Base-by-base conservation (phyloP, 2,797 vertebrate genomes). In the Philypnodon macrostomus region DNA sequence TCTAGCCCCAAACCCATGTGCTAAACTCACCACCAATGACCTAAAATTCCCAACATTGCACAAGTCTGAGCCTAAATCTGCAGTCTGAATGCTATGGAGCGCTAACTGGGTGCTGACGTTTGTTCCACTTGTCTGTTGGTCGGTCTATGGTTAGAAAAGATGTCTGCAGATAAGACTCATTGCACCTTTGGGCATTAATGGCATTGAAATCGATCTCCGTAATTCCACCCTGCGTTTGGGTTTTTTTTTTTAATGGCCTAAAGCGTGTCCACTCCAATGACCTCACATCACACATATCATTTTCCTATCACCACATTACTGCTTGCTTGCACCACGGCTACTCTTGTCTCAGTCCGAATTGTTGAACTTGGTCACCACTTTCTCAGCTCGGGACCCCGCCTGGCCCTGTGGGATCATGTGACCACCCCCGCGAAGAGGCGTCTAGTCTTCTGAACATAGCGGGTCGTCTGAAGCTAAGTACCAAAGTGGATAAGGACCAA, bases 211-310 rank as follows among this genome's bases (percentile, higher is more conserved):
- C 35, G 34, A 19, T 15, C 32, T 42, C 34, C 41, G 79, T 84
- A 77, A 79, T 70, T 64, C 67, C 67, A 77, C 69, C 58, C 56
- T 11, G 31, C 61, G 33, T 73, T 73, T 65, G 42, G 38, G 55
- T 49, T 58, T 24, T 49, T 57, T 50, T 36, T n/a, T n/a, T n/a
- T n/a, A n/a, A n/a, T n/a, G n/a, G 7, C 26, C 67, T 45, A 53
- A 59, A 49, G 63, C 53, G 50, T 16, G 17, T 3, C 76, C 70
- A 14, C 17, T 66, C 40, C 73, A 14, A 31, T 5, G 36, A 42
- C 59, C 73, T 83, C 75, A 86, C 79, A 85, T 88, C 84, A 74
- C 52, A 19, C 34, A 10, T 72, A 81, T 90, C 77, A 46, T 21
- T 11, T 85, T 68, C 63, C 79, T 40, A 12, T 45, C 82, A 81